Percentiles rank a stretch among this genome's conserved stretches.
These are phyloP conservation scores for Morinoia aosen DNA, from an alignment of 2,888 invertebrate species.

Conservation along the genomic window DNA sequence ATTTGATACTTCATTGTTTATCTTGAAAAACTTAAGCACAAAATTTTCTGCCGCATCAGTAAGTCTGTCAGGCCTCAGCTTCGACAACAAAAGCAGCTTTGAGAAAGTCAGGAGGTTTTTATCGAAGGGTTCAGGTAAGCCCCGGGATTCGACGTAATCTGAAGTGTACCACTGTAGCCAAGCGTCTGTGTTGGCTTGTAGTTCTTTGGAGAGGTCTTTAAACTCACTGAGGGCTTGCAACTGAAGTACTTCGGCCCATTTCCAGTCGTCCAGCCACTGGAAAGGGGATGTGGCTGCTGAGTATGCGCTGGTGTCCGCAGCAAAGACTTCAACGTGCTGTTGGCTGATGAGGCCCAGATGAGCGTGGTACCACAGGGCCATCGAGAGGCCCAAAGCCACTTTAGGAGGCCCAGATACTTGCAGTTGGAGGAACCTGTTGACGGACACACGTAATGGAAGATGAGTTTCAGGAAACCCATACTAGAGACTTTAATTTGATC, in stretches of 20 bases:
- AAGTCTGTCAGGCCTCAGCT: constrained; percentile 62
- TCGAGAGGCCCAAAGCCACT: constrained; percentile 58
- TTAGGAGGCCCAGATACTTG: constrained; percentile 57
- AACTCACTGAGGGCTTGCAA: constrained; percentile 57
- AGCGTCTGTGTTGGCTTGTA: constrained; percentile 54
- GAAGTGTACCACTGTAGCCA: constrained; percentile 65
- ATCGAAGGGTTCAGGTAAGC: constrained; percentile 60
- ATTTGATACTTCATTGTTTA: constrained; percentile 31
- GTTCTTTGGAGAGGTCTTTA: constrained; percentile 56
- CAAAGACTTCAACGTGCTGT: constrained; percentile 2
- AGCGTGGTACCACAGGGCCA: constrained; percentile 65
- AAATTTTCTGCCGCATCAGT: constrained; percentile 62
- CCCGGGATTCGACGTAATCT: constrained; percentile 62
- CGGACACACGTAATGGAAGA: not conserved
- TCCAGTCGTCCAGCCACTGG: constrained; percentile 59
- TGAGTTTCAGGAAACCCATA: not conserved
- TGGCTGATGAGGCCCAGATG: constrained; percentile 57
- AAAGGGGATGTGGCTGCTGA: not conserved
- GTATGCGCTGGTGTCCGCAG: not conserved
- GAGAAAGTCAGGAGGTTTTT: constrained; percentile 62
- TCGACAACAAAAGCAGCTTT: constrained; percentile 60
- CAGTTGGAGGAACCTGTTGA: constrained; percentile 60
- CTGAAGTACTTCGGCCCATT: constrained; percentile 58
- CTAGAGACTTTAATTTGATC: no score
- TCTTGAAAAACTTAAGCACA: constrained; percentile 59